These are phyloP conservation scores for Sturmia bella DNA, from an alignment of 2,888 invertebrate genomes.

Conservation along the genomic window DNA sequence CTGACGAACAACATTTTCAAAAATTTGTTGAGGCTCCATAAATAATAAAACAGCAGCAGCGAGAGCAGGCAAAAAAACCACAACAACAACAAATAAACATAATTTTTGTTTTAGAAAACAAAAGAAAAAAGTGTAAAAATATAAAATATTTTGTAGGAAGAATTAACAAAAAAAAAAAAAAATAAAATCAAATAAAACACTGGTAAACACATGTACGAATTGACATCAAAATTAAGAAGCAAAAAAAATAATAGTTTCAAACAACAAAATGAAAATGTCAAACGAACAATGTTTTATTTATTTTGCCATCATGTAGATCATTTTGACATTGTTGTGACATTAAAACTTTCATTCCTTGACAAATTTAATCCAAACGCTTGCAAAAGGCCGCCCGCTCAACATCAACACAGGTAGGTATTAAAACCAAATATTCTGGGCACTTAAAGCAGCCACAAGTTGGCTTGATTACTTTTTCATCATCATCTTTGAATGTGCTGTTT, in stretches of 20 bases:
- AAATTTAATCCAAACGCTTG: background rate
- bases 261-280: slow-evolving; percentile 53
- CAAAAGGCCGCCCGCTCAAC: background rate
- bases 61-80: background rate
- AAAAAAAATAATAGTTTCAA: slow-evolving; percentile 9
- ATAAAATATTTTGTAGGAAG: slow-evolving; percentile 38
- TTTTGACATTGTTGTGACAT: slow-evolving; percentile 41
- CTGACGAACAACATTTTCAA: slow-evolving; percentile 58
- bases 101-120: slow-evolving; percentile 7
- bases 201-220: slow-evolving; percentile 48
- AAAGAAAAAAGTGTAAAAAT: slow-evolving; percentile 1
- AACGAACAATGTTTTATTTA: slow-evolving; percentile 61
- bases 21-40: slow-evolving; percentile 63
- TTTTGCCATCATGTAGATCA: slow-evolving; percentile 59
- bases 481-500: background rate
- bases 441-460: background rate
- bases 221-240: slow-evolving; percentile 20
- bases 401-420: background rate
- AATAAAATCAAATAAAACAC: too few species aligned
- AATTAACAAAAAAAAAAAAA: slow-evolving; percentile 26
- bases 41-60: slow-evolving; percentile 55
- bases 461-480: background rate
- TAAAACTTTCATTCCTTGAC: slow-evolving; percentile 29
- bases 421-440: too few species aligned
- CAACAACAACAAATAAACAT: slow-evolving; percentile 28